Base-by-base conservation (phyloP, 2,888 invertebrate species). In the Hyppa rectilinea region DNA sequence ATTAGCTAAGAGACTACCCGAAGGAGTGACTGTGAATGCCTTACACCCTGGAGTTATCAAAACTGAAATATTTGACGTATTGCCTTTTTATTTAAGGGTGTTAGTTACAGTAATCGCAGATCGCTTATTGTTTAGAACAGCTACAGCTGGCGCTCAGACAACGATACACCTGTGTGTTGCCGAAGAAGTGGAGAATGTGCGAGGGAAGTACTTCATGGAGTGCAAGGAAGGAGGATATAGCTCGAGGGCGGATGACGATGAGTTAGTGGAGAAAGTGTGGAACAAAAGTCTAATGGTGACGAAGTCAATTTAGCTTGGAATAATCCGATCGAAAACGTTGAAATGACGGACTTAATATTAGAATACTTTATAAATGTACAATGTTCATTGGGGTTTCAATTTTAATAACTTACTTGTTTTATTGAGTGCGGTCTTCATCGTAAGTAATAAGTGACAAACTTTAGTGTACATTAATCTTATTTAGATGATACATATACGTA, bases 41-140 rank as follows among this genome's bases (percentile, higher is more conserved):
- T 91, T 98, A 60, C 98, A 98, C 92, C 99, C 98, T 0, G 99
- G 99, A 17, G 93, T 98, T 89, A 97, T 98, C 47, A 97, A 97
- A 88, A 97, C 97, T 0, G 97, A 97, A 34, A 98, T 98, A 62
- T 98, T 97, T 96, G 96, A 97, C 45, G 97, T 96, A 82, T 91
- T 96, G 17, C 96, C 97, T 0, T 59, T 75, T 1, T 9, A 65
- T 2, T 0, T 47, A 0, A 89, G 97, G 2, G 97, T 96, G 26
- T 92, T 96, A n/a, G 0, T 77, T 97, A 76, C 89, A 94, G 85
- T 96, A 7, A 90, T 97, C 4, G 92, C 97, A 0, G 97, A 96
- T 84, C 20, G 5, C 12, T 90, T 96, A 1, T 93, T 97, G 85
- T 98, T 97, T 85, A 98, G 98, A 93, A 97, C 96, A 2, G 93